Percentiles rank a stretch among this genome's conserved stretches.
Evolutionary conservation across 2,113 vertebrate genomes (phyloP).

Genomic region (Lamprotornis superbus): DNA sequence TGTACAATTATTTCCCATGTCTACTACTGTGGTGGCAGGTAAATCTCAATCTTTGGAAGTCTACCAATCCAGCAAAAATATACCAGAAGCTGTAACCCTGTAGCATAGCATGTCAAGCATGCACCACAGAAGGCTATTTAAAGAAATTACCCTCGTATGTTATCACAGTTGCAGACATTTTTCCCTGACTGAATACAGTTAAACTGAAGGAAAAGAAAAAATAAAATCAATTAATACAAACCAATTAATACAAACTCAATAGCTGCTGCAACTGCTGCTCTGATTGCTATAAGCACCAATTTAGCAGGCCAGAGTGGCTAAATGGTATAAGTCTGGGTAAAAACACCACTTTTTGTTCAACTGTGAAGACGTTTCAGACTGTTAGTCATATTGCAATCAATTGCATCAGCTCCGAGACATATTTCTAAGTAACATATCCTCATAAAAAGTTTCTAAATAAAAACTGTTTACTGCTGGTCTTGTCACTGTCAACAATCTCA

Average conservation of each 20-base stretch:
- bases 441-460: neutral
- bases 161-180: neutral
- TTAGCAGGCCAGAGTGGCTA: neutral
- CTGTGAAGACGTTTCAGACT: neutral
- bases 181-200: neutral
- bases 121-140: neutral
- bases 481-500: neutral
- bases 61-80: neutral
- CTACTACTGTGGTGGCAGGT: neutral
- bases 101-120: neutral
- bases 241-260: neutral
- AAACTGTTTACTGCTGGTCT: neutral
- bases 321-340: neutral
- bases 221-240: neutral
- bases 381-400: neutral
- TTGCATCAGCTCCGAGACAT: neutral
- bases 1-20: neutral
- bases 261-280: constrained; percentile 17
- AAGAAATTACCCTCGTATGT: neutral
- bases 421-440: neutral
- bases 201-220: neutral
- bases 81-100: neutral
- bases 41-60: neutral
- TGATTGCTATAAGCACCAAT: neutral
- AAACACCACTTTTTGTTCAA: neutral